These are phyloP conservation scores for Mechanitis mazaeus DNA, from an alignment of 2,888 invertebrate genomes.

Conservation along the genomic window DNA sequence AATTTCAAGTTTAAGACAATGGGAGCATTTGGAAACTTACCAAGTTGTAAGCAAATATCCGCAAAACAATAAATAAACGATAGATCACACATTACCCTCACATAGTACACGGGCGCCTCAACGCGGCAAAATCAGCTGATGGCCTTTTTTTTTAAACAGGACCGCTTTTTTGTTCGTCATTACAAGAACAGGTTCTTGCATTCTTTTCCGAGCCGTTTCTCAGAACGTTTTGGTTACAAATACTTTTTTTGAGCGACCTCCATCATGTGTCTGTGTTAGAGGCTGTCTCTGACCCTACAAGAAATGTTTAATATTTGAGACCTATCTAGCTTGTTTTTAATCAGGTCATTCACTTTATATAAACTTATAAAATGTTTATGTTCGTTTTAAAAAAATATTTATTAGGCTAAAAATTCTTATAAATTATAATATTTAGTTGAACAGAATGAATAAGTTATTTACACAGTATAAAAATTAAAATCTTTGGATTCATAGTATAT, in stretches of 20 bases:
- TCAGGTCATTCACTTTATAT: neutral
- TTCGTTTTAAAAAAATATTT: no score
- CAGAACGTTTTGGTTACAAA: constrained; percentile 34
- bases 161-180: constrained; percentile 35
- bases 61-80: constrained; percentile 4
- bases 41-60: neutral
- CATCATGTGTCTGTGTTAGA: neutral
- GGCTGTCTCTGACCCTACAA: neutral
- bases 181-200: constrained; percentile 37
- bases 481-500: no score
- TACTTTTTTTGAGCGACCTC: constrained; percentile 27
- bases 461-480: no score
- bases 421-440: no score
- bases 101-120: constrained; percentile 38
- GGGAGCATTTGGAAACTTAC: neutral
- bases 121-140: constrained; percentile 39
- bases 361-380: neutral
- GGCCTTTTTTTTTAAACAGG: constrained; percentile 31
- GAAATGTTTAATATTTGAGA: neutral
- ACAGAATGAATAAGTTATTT: no score
- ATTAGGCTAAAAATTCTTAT: no score
- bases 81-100: constrained; percentile 11
- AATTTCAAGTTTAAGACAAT: neutral
- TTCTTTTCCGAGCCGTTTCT: constrained; percentile 37
- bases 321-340: neutral